phyloP scores from a whole-genome alignment of 2,797 vertebrate species.

The Ctenochaetus hawaiiensis region DNA sequence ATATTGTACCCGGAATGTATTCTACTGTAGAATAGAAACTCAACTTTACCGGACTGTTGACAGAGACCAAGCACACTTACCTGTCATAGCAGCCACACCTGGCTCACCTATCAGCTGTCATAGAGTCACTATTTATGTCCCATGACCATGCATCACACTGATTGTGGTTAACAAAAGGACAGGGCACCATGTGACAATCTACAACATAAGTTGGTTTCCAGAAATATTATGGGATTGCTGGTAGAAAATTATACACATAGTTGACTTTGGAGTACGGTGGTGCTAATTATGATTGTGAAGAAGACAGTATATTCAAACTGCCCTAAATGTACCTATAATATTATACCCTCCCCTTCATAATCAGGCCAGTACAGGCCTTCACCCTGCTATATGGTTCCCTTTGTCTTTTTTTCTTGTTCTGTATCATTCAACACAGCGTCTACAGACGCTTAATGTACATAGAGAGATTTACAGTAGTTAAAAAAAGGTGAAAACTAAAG shows the following conservation, averaged over 20 bases:
- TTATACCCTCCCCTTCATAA: conserved; percentile 50
- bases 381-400: conserved; percentile 53
- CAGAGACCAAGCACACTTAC: conserved; percentile 81
- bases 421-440: conserved; percentile 65
- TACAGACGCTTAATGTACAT: conserved; percentile 78
- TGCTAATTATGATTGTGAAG: conserved; percentile 61
- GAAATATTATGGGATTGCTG: conserved; percentile 30
- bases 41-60: conserved; percentile 64
- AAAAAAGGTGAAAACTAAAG: conserved; percentile 60
- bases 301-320: conserved; percentile 54
- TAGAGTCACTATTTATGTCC: conserved; percentile 53
- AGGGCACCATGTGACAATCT: conserved; percentile 62
- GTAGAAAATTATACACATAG: conserved; percentile 33
- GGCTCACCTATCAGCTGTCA: conserved; percentile 49
- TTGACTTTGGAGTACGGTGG: conserved; percentile 51
- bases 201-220: conserved; percentile 37
- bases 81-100: conserved; percentile 50
- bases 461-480: conserved; percentile 73
- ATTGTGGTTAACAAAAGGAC: conserved; percentile 36
- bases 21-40: conserved; percentile 66
- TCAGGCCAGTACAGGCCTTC: conserved; percentile 54
- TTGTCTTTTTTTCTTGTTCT: conserved; percentile 65
- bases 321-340: conserved; percentile 63
- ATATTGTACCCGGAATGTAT: conserved; percentile 75
- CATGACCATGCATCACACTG: conserved; percentile 45